phyloP scores from a whole-genome alignment of 2,888 invertebrate genomes.

The Bombylius major region DNA sequence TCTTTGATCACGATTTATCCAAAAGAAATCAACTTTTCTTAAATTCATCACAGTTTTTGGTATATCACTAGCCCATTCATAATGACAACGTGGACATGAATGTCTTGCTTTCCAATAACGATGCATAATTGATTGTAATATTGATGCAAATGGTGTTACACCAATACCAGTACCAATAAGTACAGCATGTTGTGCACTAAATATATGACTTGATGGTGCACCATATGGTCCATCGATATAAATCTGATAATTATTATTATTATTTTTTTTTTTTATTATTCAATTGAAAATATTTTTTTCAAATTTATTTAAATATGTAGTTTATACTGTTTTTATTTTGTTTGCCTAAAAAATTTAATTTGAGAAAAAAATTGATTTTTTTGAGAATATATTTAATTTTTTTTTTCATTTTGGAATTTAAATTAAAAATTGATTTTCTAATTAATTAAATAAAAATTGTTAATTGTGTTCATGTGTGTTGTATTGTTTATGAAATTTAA shows the following conservation, averaged over 20 bases:
- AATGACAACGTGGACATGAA: conserved; percentile 74
- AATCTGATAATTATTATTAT: conserved; percentile 45
- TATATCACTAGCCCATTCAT: conserved; percentile 71
- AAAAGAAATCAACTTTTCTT: conserved; percentile 92
- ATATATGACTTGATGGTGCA: conserved; percentile 88
- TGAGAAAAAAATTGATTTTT: too few species aligned
- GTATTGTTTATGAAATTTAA: too few species aligned
- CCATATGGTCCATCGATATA: conserved; percentile 93
- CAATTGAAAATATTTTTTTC: not conserved
- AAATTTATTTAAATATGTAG: too few species aligned
- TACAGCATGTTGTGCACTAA: conserved; percentile 87
- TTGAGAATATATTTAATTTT: too few species aligned
- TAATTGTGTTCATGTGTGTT: too few species aligned
- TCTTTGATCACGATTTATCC: conserved; percentile 91
- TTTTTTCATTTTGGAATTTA: too few species aligned
- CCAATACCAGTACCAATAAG: conserved; percentile 92
- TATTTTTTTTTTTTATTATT: not conserved
- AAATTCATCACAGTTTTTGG: conserved; percentile 74
- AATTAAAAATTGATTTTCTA: too few species aligned
- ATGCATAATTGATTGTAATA: conserved; percentile 87
- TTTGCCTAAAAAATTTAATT: too few species aligned
- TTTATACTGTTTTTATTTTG: too few species aligned
- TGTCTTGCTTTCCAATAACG: conserved; percentile 77
- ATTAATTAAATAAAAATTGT: too few species aligned
- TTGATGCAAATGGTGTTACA: conserved; percentile 92